phyloP scores from a whole-genome alignment of 2,888 invertebrate species.

The Barypeithes pellucidus region DNA sequence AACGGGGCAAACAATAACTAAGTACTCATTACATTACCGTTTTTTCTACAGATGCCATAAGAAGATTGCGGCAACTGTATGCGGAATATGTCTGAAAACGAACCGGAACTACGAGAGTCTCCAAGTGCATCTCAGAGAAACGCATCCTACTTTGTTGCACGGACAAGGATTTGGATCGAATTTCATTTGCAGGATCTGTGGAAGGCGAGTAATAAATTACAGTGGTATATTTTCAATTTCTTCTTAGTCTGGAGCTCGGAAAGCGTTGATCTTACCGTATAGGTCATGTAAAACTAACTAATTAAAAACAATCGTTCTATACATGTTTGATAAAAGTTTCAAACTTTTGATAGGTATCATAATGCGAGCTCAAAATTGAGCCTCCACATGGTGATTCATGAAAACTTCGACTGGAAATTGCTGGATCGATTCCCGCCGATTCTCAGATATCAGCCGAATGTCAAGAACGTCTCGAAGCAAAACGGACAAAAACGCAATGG shows the following conservation, averaged over 20 bases:
- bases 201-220: too few species aligned
- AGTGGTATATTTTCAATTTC: too few species aligned
- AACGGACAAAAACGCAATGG: constrained; percentile 36
- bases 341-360: constrained; percentile 73
- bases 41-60: constrained; percentile 70
- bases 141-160: constrained; percentile 72
- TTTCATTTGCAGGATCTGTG: constrained; percentile 73
- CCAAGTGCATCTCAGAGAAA: constrained; percentile 66
- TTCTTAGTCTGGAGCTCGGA: too few species aligned
- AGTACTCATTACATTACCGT: background rate
- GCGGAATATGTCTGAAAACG: constrained; percentile 75
- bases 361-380: constrained; percentile 74
- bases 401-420: constrained; percentile 68
- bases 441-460: background rate
- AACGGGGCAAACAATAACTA: too few species aligned
- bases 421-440: constrained; percentile 58
- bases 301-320: too few species aligned
- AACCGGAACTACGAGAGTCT: constrained; percentile 72
- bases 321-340: too few species aligned
- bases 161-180: constrained; percentile 74
- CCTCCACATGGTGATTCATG: constrained; percentile 75
- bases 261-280: too few species aligned
- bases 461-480: constrained; percentile 31
- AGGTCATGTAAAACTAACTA: too few species aligned
- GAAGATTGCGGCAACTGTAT: constrained; percentile 74